phyloP scores from a whole-genome alignment of 2,888 invertebrate genomes.

The Torymus auratus region DNA sequence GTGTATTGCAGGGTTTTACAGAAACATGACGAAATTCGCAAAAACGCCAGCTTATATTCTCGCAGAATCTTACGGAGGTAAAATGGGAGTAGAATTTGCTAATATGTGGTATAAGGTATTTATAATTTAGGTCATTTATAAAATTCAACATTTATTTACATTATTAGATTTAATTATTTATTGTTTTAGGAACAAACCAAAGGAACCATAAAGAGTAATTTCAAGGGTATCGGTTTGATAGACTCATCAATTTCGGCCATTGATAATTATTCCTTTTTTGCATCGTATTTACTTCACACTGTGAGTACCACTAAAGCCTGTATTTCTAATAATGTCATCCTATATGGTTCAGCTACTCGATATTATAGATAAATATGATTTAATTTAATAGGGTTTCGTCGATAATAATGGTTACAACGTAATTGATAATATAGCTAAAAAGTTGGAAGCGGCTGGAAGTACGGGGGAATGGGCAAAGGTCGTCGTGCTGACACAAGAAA shows the following conservation, averaged over 20 bases:
- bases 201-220: conserved; percentile 64
- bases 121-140: not conserved
- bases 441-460: conserved; percentile 37
- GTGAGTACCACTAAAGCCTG: conserved; percentile 18
- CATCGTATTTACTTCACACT: conserved; percentile 60
- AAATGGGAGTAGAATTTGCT: conserved; percentile 93
- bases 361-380: not conserved
- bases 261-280: conserved; percentile 67
- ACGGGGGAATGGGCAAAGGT: conserved; percentile 42
- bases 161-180: conserved; percentile 10
- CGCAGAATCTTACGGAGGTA: conserved; percentile 94
- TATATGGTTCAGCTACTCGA: too few relatives aligned
- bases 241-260: conserved; percentile 69
- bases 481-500: conserved; percentile 25
- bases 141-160: not conserved
- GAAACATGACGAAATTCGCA: conserved; percentile 84
- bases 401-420: conserved; percentile 30
- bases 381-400: conserved; percentile 37
- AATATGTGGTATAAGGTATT: conserved; percentile 78
- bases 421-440: conserved; percentile 38
- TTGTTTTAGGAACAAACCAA: conserved; percentile 59
- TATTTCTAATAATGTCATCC: too few relatives aligned
- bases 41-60: conserved; percentile 88
- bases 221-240: conserved; percentile 68
- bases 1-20: conserved; percentile 84